Evolutionary conservation across 1,140 invertebrate species (phyloP).

Genomic region (Megalonaias nervosa): DNA sequence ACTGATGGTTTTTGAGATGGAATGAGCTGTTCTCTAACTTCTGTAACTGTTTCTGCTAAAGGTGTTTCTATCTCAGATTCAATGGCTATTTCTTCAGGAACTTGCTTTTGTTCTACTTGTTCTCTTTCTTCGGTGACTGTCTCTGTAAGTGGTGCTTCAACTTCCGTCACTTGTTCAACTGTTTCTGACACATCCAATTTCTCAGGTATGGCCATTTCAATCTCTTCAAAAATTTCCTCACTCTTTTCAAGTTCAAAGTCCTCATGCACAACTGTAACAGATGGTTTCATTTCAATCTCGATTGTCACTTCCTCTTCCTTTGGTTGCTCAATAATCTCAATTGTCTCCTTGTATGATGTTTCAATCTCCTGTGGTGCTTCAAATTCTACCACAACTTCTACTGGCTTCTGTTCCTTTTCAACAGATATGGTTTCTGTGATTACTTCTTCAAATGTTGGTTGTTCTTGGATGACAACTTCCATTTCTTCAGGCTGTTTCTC

Average conservation of each 20-base stretch:
- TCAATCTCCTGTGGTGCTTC: background rate
- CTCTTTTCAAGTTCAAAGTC: no score
- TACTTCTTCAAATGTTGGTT: background rate
- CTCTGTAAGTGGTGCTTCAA: no score
- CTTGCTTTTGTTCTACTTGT: background rate
- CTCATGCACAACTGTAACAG: no score
- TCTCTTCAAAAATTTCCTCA: no score
- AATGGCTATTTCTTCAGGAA: background rate
- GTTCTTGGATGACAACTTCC: background rate
- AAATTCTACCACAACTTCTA: background rate
- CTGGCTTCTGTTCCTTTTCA: no score
- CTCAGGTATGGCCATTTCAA: no score
- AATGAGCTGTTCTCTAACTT: background rate
- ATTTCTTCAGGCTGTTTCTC: background rate
- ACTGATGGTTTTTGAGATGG: constrained; percentile 3
- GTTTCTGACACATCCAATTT: no score
- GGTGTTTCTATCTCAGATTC: background rate
- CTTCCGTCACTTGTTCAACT: no score
- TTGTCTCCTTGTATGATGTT: background rate
- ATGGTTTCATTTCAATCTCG: background rate
- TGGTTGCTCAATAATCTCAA: constrained; percentile 1
- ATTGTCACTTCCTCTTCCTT: background rate
- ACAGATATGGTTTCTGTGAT: constrained; percentile 4
- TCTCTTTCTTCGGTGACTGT: no score
- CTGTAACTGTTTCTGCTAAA: constrained; percentile 5